These are phyloP conservation scores for Morinoia aosen DNA, from an alignment of 2,888 invertebrate species.

Conservation along the genomic window DNA sequence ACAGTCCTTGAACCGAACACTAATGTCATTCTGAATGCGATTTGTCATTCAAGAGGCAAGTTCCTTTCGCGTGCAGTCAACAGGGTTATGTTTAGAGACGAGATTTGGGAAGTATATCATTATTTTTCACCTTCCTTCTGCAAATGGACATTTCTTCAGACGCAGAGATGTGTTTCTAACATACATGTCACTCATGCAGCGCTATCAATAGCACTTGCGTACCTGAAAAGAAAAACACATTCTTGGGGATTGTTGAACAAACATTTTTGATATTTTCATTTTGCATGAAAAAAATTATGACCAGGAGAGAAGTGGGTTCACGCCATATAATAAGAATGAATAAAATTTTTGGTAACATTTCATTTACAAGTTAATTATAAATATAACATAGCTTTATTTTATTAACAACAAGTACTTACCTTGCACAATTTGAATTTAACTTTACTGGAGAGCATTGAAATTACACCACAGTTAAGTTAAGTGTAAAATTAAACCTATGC, in stretches of 20 bases:
- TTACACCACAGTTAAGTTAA: too few relatives aligned
- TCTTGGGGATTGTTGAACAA: not conserved
- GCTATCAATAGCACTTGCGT: not conserved
- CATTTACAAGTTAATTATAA: too few relatives aligned
- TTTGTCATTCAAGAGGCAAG: not conserved
- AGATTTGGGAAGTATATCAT: not conserved
- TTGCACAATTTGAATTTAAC: too few relatives aligned
- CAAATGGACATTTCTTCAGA: not conserved
- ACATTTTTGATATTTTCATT: not conserved
- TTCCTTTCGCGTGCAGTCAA: not conserved
- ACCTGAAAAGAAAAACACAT: not conserved
- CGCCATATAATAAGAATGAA: too few relatives aligned
- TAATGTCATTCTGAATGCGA: not conserved
- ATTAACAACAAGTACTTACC: too few relatives aligned
- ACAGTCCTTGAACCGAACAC: not conserved
- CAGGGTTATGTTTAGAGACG: not conserved
- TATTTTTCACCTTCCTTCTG: not conserved
- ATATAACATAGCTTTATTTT: too few relatives aligned
- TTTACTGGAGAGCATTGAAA: too few relatives aligned
- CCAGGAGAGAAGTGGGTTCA: too few relatives aligned
- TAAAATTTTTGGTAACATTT: too few relatives aligned
- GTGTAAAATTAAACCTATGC: too few relatives aligned
- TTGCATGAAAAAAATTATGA: not conserved
- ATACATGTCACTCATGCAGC: not conserved
- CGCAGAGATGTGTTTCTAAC: not conserved